Percentiles rank a stretch among this genome's conserved stretches.
phyloP scores from a whole-genome alignment of 2,113 vertebrate species.

The Rhynchopsitta pachyrhyncha region DNA sequence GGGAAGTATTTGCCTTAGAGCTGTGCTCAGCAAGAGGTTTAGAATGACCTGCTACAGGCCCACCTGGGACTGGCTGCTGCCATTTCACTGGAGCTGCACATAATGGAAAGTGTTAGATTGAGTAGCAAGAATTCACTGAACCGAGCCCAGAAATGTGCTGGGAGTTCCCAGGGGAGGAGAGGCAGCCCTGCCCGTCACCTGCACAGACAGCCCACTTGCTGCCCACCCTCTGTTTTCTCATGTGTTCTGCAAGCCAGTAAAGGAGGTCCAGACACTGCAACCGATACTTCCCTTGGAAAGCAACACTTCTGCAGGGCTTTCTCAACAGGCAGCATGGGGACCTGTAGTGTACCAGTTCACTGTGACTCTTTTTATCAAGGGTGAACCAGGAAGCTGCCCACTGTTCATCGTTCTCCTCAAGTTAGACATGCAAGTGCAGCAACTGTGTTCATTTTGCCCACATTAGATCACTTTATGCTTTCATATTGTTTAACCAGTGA shows the following conservation, averaged over 20 bases:
- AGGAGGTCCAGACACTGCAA: not conserved
- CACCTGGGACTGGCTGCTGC: not conserved
- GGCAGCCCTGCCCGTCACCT: rapidly evolving
- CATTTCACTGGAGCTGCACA: not conserved
- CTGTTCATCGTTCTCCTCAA: not conserved
- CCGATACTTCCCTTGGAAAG: not conserved
- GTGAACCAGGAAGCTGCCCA: not conserved
- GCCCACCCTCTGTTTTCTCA: rapidly evolving
- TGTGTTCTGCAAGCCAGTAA: not conserved
- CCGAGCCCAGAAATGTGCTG: rapidly evolving
- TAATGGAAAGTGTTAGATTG: rapidly evolving
- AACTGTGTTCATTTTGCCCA: not conserved
- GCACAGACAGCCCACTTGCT: not conserved
- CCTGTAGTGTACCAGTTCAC: rapidly evolving
- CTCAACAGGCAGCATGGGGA: rapidly evolving
- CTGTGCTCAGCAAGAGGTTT: not conserved
- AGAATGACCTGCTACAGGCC: rapidly evolving
- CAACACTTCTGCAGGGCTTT: not conserved
- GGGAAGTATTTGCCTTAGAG: not conserved
- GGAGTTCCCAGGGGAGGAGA: not conserved
- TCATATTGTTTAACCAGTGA: not conserved
- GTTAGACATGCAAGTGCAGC: not conserved
- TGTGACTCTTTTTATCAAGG: rapidly evolving
- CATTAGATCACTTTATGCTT: not conserved
- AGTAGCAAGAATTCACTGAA: not conserved